These are phyloP conservation scores for Autographa pulchrina DNA, from an alignment of 2,888 invertebrate genomes.

Conservation along the genomic window DNA sequence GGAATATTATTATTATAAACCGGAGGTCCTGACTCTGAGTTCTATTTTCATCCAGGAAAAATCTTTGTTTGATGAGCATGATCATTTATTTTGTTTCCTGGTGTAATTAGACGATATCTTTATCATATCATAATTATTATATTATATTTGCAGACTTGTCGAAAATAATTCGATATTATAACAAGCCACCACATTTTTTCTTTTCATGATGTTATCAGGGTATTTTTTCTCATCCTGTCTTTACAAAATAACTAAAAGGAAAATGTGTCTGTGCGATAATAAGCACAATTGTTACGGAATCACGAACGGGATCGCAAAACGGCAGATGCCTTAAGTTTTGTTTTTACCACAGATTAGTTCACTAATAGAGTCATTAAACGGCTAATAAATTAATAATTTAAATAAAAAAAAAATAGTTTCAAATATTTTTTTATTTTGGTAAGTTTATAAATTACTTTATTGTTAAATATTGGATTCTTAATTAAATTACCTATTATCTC, in stretches of 20 bases:
- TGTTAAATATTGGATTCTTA: no score
- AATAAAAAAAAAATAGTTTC: neutral
- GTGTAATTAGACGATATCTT: no score
- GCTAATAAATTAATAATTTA: neutral
- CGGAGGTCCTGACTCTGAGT: no score
- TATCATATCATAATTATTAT: no score
- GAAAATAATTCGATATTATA: neutral
- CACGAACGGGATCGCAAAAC: conserved; percentile 55
- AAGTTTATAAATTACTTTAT: no score
- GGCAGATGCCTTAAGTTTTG: conserved; percentile 41
- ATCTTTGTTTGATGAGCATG: no score
- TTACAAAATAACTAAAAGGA: conserved; percentile 36
- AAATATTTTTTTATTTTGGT: no score
- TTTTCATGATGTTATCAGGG: neutral
- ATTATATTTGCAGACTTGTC: no score
- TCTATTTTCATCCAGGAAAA: no score
- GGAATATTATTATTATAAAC: no score
- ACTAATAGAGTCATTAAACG: conserved; percentile 15
- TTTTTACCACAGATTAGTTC: conserved; percentile 26
- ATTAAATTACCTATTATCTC: no score
- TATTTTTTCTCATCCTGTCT: conserved; percentile 15
- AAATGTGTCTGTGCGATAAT: conserved; percentile 56
- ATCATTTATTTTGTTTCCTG: no score
- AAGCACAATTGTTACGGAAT: conserved; percentile 58
- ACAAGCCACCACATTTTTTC: neutral